A percentile compares a stretch with the other conserved stretches of the same genome.
These are phyloP conservation scores for Petrosia ficiformis DNA, from an alignment of 37 sponge, comb jelly and placozoan genomes.

Conservation along the genomic window DNA sequence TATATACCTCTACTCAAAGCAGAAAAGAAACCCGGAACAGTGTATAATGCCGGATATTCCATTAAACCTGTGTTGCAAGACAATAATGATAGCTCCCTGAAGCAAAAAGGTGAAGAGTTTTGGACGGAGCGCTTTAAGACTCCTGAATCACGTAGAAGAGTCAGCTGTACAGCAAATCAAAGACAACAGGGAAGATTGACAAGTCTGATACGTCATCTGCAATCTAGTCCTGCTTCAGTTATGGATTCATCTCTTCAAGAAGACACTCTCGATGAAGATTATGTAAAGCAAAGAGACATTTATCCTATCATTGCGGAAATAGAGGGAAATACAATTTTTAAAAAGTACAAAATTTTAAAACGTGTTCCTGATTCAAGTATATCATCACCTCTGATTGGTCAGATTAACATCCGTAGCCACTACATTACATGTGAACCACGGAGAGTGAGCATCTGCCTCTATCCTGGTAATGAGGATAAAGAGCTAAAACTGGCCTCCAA, in stretches of 20 bases:
- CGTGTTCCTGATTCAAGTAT: neutral
- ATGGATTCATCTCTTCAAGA: neutral
- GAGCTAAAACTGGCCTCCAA: constrained; percentile 24
- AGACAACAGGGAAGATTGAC: neutral
- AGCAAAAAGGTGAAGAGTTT: neutral
- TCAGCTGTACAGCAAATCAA: too few species aligned
- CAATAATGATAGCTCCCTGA: neutral
- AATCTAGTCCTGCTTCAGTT: neutral
- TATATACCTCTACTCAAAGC: constrained; percentile 28
- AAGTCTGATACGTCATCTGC: neutral
- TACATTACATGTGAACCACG: constrained; percentile 36
- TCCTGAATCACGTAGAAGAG: neutral
- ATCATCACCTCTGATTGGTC: constrained; percentile 4
- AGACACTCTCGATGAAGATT: neutral
- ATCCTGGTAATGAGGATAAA: neutral
- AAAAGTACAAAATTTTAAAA: constrained; percentile 1
- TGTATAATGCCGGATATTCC: neutral
- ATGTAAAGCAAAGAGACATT: neutral
- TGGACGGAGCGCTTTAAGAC: neutral
- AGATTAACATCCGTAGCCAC: constrained; percentile 20
- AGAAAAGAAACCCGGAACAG: neutral
- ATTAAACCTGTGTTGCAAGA: constrained; percentile 13
- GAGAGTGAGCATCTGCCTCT: neutral
- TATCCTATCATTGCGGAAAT: constrained; percentile 13
- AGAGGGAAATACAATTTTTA: neutral